phyloP scores from a whole-genome alignment of 2,113 vertebrate genomes.

The Leptocoma aspasia region DNA sequence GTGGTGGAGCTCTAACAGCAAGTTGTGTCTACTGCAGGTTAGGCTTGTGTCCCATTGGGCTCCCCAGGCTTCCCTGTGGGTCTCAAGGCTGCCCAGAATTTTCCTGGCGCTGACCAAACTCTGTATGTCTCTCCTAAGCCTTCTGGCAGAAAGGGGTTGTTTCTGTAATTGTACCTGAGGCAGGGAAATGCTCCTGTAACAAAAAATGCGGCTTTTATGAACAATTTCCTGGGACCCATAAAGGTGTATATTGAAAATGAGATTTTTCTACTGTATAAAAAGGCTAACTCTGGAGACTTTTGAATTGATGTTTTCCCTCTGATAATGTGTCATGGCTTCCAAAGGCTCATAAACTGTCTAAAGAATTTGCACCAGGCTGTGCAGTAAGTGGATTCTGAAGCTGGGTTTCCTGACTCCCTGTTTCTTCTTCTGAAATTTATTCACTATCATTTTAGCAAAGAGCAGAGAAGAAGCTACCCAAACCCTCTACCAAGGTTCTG shows the following conservation, averaged over 20 bases:
- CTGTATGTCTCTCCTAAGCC: neutral
- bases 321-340: neutral
- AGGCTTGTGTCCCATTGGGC: neutral
- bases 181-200: neutral
- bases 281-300: neutral
- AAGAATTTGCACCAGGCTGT: neutral
- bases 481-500: neutral
- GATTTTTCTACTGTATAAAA: neutral
- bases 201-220: neutral
- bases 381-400: neutral
- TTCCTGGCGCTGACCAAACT: neutral
- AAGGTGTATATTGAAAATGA: neutral
- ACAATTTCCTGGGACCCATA: neutral
- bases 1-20: neutral
- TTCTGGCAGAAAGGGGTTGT: neutral
- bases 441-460: neutral
- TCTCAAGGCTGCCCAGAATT: fast-evolving
- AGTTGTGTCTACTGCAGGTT: neutral
- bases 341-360: neutral
- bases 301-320: neutral
- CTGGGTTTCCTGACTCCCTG: neutral
- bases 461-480: neutral
- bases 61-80: neutral
- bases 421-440: neutral
- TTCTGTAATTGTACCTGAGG: neutral